phyloP scores from a whole-genome alignment of 2,113 vertebrate species.

The Neolamprologus sp. region DNA sequence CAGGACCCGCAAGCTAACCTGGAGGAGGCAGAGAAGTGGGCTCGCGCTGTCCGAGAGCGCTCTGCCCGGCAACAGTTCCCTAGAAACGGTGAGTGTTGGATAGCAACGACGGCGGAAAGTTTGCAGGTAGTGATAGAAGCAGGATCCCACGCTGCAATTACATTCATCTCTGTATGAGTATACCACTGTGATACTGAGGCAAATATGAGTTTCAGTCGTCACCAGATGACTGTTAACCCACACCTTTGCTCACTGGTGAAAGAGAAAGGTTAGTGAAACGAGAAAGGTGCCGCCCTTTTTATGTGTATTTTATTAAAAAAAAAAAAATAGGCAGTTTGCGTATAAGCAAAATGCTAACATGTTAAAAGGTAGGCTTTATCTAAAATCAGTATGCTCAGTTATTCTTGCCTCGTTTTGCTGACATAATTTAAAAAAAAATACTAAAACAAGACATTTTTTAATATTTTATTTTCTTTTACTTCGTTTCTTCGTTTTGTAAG shows the following conservation, averaged over 20 bases:
- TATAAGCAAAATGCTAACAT: not conserved
- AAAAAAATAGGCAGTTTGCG: not conserved
- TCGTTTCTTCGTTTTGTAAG: not conserved
- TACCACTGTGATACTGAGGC: not conserved
- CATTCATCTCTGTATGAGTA: not conserved
- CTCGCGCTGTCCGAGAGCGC: slow-evolving; percentile 52
- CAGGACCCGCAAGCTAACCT: slow-evolving; percentile 60
- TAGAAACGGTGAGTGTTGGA: slow-evolving; percentile 51
- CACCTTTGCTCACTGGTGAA: not conserved
- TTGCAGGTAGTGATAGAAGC: not conserved
- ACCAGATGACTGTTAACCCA: not conserved
- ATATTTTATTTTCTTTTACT: not conserved
- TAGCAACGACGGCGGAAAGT: not conserved
- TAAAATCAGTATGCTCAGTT: not conserved
- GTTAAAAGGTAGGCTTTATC: not conserved
- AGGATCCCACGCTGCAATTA: not conserved
- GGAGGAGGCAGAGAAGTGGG: slow-evolving; percentile 71
- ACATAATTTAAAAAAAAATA: rapidly evolving
- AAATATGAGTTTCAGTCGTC: not conserved
- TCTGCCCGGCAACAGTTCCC: slow-evolving; percentile 12
- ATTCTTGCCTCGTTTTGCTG: not conserved
- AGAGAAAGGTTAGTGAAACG: not conserved
- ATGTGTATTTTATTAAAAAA: not conserved
- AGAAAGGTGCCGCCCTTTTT: not conserved
- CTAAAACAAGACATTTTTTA: not conserved